A percentile compares a stretch with the other conserved stretches of the same genome.
phyloP scores from a whole-genome alignment of 2,888 invertebrate genomes.

The Ashinkailepas kermadecensis region DNA sequence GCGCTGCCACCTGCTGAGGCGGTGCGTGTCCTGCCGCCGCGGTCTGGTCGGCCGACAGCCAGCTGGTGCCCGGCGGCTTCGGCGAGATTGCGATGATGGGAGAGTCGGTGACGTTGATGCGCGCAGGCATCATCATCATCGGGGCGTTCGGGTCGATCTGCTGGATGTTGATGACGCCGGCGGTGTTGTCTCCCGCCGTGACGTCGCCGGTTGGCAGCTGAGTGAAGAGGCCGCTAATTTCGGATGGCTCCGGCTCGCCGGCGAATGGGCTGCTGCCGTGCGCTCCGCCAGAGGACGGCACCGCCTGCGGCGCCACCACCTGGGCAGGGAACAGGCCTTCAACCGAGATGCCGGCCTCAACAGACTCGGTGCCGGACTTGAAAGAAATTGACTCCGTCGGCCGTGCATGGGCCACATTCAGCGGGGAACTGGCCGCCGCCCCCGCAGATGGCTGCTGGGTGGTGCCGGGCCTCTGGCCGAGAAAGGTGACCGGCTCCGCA shows the following conservation, averaged over 20 bases:
- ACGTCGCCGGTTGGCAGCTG: not conserved
- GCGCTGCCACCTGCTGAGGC: not conserved
- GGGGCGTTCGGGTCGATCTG: constrained; percentile 1
- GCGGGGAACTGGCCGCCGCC: not conserved
- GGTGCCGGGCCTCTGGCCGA: not conserved
- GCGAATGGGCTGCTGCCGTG: not conserved
- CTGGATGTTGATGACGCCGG: not conserved
- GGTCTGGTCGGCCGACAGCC: no score
- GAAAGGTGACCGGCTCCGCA: not conserved
- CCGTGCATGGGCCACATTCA: no score
- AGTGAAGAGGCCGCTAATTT: not conserved
- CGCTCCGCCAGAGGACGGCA: no score
- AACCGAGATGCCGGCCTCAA: no score
- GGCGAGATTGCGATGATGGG: not conserved
- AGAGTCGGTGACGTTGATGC: not conserved
- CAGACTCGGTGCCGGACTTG: no score
- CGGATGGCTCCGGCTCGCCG: not conserved
- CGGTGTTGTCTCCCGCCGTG: not conserved
- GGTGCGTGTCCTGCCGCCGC: no score
- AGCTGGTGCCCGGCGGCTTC: not conserved
- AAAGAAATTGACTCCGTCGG: no score
- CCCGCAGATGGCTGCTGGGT: not conserved
- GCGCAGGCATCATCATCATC: not conserved
- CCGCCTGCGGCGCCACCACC: no score
- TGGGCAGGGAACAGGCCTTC: no score